Evolutionary conservation across 2,888 invertebrate genomes (phyloP), one percentile per base, ranked within the genome.

Genomic region (Mythimna ferrago): DNA sequence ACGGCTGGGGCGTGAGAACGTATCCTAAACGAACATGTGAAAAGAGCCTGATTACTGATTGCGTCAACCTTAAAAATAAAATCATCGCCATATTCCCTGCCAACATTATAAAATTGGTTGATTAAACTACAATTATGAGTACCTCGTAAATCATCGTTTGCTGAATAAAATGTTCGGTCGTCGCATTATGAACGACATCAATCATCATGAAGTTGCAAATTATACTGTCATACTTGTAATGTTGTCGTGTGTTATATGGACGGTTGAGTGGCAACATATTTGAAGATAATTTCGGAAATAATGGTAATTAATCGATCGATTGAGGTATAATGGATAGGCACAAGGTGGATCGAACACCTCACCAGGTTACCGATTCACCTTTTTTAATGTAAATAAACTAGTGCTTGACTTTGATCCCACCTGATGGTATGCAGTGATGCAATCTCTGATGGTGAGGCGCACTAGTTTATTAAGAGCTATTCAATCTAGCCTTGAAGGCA

Each of bases 131-230:
- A 82, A 75, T 82, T 76, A 76, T 53, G 70, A 57, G 19, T 35
- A 65, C 62, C 63, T 78, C 81, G 69, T 81, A 81, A 79, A 81
- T 81, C 81, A 81, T 70, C 66, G 65, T 70, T 68, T 57, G 58
- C 26, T 70, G 21, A 41, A 70, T 82, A 76, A 82, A 80, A 82
- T 78, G 63, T 71, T 80, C 62, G 14, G 35, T 57, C 21, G 41
- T 57, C 71, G 60, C 62, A 82, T 82, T 82, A 82, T 69, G 64
- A 73, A 53, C 53, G 66, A 66, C 82, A 82, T 82, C 82, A 80
- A 82, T 82, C 82, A 82, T 66, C 54, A 71, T 61, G 73, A 53
- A 53, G 66, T 63, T 76, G 73, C 67, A 81, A 80, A 78, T 81
- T 82, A 82, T 73, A 76, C 80, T 66, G 73, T 64, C 68, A 63